phyloP scores from a whole-genome alignment of 2,113 vertebrate genomes.

The Cygnus atratus region DNA sequence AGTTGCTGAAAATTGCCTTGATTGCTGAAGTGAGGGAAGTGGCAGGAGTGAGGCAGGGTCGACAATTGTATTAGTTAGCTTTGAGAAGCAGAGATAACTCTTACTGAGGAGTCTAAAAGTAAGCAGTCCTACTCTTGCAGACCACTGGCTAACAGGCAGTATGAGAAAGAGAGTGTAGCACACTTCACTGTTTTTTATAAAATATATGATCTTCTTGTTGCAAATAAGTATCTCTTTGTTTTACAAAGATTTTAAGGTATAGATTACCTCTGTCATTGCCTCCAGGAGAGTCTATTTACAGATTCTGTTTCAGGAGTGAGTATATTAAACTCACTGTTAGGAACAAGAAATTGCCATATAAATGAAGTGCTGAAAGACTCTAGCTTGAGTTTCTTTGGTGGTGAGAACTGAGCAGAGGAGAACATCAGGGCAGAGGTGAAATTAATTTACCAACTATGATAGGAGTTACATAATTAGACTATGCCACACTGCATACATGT shows the following conservation, averaged over 20 bases:
- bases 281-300: not conserved
- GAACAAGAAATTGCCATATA: not conserved
- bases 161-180: not conserved
- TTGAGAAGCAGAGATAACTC: not conserved
- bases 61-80: not conserved
- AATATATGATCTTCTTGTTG: not conserved
- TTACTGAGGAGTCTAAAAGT: not conserved
- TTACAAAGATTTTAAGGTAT: not conserved
- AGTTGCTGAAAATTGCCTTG: not conserved
- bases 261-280: not conserved
- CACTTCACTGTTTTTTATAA: not conserved
- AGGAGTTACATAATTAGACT: not conserved
- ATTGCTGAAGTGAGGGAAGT: not conserved
- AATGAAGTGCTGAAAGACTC: not conserved
- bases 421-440: not conserved
- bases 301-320: not conserved
- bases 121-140: not conserved
- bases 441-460: not conserved
- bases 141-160: not conserved
- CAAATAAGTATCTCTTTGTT: not conserved
- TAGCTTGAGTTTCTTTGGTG: not conserved
- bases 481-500: fast-evolving
- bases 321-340: not conserved
- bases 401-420: not conserved
- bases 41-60: not conserved